phyloP scores from a whole-genome alignment of 2,888 invertebrate species.

The Acleris emargana region DNA sequence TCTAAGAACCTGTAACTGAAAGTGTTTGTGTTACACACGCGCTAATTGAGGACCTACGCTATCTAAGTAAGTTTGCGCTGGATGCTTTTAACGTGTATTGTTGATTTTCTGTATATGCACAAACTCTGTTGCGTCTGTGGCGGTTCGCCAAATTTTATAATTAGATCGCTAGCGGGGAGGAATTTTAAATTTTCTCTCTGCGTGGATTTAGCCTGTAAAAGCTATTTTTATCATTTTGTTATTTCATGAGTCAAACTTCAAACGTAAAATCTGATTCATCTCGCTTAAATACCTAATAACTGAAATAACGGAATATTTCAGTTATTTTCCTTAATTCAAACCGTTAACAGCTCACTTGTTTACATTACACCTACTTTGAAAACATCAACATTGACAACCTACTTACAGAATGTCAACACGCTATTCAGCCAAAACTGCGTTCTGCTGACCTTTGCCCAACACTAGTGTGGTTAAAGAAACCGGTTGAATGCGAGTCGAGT shows the following conservation, averaged over 20 bases:
- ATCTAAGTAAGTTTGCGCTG: slow-evolving; percentile 20
- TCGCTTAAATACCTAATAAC: not conserved
- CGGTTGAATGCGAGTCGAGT: too few relatives aligned
- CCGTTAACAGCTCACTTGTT: slow-evolving; percentile 20
- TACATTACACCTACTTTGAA: slow-evolving; percentile 22
- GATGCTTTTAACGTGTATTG: slow-evolving; percentile 34
- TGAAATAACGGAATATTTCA: not conserved
- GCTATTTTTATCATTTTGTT: slow-evolving; percentile 54
- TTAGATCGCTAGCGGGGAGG: slow-evolving; percentile 57
- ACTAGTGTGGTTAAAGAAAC: not conserved
- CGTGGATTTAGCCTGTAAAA: slow-evolving; percentile 49
- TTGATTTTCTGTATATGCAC: slow-evolving; percentile 48
- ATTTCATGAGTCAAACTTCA: slow-evolving; percentile 28
- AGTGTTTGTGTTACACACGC: slow-evolving; percentile 54
- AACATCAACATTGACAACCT: slow-evolving; percentile 15
- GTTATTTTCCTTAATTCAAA: not conserved
- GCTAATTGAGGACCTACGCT: slow-evolving; percentile 44
- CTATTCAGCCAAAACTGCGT: slow-evolving; percentile 41
- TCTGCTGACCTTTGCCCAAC: slow-evolving; percentile 28
- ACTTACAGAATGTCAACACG: slow-evolving; percentile 17
- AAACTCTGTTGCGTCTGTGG: slow-evolving; percentile 56
- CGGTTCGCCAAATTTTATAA: slow-evolving; percentile 74
- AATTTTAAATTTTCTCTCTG: slow-evolving; percentile 65
- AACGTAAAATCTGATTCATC: slow-evolving; percentile 1
- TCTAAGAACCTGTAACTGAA: slow-evolving; percentile 62